Evolutionary conservation across 2,113 vertebrate species (phyloP), one percentile per base, ranked within the genome.

Genomic region (Irena cyanogastra): DNA sequence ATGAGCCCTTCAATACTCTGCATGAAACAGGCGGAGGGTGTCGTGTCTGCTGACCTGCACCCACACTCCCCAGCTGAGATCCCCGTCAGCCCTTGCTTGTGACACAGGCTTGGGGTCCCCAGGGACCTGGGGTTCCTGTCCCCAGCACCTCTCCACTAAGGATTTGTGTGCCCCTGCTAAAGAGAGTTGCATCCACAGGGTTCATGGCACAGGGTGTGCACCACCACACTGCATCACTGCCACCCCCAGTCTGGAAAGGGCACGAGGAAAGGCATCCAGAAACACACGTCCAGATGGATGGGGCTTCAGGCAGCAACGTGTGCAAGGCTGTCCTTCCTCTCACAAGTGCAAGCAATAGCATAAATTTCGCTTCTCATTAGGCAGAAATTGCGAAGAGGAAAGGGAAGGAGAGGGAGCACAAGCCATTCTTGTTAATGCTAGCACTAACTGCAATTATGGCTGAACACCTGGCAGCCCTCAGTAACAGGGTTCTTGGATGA

Each of bases 21-120:
- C 44, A 18, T 50, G 39, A 83, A 89, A 47, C 11, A 27, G 44
- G 68, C 1, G 0, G 64, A 23, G 50, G 31, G 24, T n/a, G 69
- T 68, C 0, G 0, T 1, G 3, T 41, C 50, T 71, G 35, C 57
- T 2, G 3, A 11, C 47, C 69, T 44, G 42, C 16, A n/a, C 42
- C n/a, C 16, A 0, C 56, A 41, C 31, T 17, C 44, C 22, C 31
- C 35, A 31, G n/a, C 85, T n/a, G 20, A 80, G 39, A 60, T 14
- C 39, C 33, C 50, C 0, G 3, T 11, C 60, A 79, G 37, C 30
- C 33, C 72, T 76, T 0, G 1, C 71, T 41, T n/a, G 41, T 54
- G 37, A 79, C 50, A 23, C 57, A 37, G 37, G 7, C 22, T 71
- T 9, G 13, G 56, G n/a, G n/a, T 70, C 18, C 64, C 14, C 23